Evolutionary conservation across 2,888 invertebrate genomes (phyloP).

Genomic region (Papilio gigon): DNA sequence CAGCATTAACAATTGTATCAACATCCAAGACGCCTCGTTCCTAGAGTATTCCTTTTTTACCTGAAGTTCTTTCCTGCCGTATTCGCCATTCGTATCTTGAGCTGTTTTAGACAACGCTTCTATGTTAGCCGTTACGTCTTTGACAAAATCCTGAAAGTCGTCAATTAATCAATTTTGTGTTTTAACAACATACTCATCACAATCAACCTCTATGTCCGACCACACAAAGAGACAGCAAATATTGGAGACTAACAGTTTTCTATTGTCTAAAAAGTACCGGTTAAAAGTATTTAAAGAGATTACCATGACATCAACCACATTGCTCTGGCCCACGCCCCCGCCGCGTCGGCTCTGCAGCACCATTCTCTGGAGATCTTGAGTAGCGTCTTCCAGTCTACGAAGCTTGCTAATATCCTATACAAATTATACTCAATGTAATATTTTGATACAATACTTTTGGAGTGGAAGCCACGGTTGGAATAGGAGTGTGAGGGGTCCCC

Average conservation of each 20-base stretch:
- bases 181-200: no score
- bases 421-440: no score
- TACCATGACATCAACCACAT: slow-evolving; percentile 72
- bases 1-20: no score
- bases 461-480: no score
- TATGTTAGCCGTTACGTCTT: slow-evolving; percentile 58
- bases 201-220: background rate
- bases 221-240: no score
- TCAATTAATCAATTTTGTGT: no score
- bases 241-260: no score
- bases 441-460: no score
- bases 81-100: slow-evolving; percentile 43
- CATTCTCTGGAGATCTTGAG: slow-evolving; percentile 62
- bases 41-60: background rate
- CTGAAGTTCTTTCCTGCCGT: slow-evolving; percentile 52
- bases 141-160: slow-evolving; percentile 62
- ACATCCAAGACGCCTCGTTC: no score
- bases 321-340: slow-evolving; percentile 50
- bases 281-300: background rate
- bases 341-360: slow-evolving; percentile 59
- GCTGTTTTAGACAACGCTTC: slow-evolving; percentile 51
- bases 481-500: no score
- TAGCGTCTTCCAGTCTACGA: slow-evolving; percentile 60
- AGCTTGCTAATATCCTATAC: slow-evolving; percentile 59
- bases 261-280: no score